Conservation (phyloP, 1,140 invertebrate species). For the Pentalonia nigronervosa region DNA sequence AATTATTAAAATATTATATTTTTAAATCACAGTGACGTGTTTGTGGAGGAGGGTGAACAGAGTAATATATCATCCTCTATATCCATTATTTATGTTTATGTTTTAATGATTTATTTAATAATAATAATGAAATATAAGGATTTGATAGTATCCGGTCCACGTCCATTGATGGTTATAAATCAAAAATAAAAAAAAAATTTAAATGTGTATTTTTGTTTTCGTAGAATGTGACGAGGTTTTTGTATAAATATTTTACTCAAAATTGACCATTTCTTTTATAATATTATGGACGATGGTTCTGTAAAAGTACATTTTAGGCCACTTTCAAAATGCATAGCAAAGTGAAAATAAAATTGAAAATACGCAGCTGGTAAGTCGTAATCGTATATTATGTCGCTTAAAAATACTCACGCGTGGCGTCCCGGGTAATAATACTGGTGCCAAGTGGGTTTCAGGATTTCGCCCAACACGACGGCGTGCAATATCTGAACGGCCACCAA, state of each 20-base stretch:
- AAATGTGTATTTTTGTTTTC: background rate
- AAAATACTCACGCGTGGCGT: constrained; percentile 55
- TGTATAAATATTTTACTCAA: background rate
- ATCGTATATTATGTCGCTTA: background rate
- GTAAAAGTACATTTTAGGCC: background rate
- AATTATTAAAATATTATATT: background rate
- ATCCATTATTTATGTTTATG: constrained; percentile 3
- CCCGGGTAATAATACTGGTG: constrained; percentile 60
- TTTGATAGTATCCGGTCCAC: background rate
- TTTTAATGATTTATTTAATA: background rate
- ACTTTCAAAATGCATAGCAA: background rate
- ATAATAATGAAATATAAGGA: background rate
- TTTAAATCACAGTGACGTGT: background rate
- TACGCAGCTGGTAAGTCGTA: background rate
- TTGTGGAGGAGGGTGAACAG: background rate
- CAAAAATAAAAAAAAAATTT: background rate
- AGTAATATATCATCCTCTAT: background rate
- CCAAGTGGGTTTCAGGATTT: constrained; percentile 58
- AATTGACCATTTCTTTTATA: background rate
- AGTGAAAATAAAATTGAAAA: background rate
- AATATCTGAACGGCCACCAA: background rate
- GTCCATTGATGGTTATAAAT: background rate
- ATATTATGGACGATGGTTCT: too few species aligned
- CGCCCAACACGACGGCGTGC: background rate
- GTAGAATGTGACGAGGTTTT: background rate